Percentiles rank a stretch among this genome's conserved stretches.
Conservation (phyloP, 1,140 invertebrate genomes). For the Monomorium pharaonis region DNA sequence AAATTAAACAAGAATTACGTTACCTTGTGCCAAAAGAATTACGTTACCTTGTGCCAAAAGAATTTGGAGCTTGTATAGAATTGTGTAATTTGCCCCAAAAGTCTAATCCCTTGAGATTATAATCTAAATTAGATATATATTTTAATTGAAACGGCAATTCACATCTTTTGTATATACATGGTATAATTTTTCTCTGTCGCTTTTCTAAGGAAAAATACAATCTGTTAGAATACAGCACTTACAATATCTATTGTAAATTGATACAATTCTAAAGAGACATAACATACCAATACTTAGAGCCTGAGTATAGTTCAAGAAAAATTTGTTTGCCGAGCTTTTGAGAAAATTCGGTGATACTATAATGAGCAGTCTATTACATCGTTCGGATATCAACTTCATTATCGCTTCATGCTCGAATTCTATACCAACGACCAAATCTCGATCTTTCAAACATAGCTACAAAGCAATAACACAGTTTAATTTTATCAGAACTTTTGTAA, state of each 20-base stretch:
- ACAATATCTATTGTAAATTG: neutral
- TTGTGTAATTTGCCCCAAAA: slow-evolving; percentile 87
- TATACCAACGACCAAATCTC: slow-evolving; percentile 88
- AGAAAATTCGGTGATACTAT: slow-evolving; percentile 91
- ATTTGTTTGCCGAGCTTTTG: slow-evolving; percentile 89
- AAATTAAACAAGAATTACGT: neutral
- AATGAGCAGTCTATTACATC: slow-evolving; percentile 90
- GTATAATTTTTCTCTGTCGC: slow-evolving; percentile 88
- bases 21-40: neutral
- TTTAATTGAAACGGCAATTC: slow-evolving; percentile 86
- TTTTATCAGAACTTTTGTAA: neutral
- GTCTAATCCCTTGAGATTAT: slow-evolving; percentile 85
- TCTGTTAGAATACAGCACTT: neutral
- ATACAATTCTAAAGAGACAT: neutral
- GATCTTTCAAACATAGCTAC: slow-evolving; percentile 89
- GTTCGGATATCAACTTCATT: slow-evolving; percentile 89
- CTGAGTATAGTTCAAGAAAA: slow-evolving; percentile 90
- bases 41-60: neutral
- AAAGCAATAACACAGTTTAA: slow-evolving; percentile 63
- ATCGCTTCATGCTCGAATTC: slow-evolving; percentile 89
- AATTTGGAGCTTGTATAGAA: slow-evolving; percentile 79
- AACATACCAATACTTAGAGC: slow-evolving; percentile 89
- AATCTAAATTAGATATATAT: slow-evolving; percentile 86
- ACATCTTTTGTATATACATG: slow-evolving; percentile 87
- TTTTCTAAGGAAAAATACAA: slow-evolving; percentile 81